Percentiles rank a stretch among this genome's conserved stretches.
Conservation (phyloP, 2,797 vertebrate genomes). For the Acridotheres tristis region DNA sequence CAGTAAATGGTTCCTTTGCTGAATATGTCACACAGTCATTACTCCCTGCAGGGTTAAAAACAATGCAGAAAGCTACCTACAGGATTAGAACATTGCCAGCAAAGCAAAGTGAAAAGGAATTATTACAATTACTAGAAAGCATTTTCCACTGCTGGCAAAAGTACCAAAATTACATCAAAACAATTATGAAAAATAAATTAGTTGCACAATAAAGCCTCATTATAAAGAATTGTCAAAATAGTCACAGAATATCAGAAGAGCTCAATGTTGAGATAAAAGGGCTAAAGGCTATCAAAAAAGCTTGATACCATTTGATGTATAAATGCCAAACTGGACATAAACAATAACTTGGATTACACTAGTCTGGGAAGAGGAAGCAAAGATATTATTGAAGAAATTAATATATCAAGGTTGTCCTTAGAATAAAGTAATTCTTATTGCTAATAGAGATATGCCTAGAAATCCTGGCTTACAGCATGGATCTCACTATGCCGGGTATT, state of each 20-base stretch:
- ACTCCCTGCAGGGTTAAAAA: conserved; percentile 48
- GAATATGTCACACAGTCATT: conserved; percentile 22
- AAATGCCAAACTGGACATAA: conserved; percentile 5
- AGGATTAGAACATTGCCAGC: conserved; percentile 8
- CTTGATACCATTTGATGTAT: background rate
- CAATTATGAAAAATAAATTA: background rate
- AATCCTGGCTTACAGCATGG: background rate
- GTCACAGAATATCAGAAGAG: background rate
- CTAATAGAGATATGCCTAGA: background rate
- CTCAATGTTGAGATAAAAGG: background rate
- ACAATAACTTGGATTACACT: background rate
- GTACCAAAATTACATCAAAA: background rate
- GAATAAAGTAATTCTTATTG: background rate
- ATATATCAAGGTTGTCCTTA: background rate
- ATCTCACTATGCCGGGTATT: background rate
- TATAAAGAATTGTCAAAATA: background rate
- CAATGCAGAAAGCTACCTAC: background rate
- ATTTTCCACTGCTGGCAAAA: background rate
- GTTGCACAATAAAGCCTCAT: background rate
- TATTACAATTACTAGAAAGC: background rate
- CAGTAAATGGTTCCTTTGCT: conserved; percentile 14
- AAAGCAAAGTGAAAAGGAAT: conserved; percentile 3
- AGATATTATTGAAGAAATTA: background rate
- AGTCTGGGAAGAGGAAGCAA: background rate
- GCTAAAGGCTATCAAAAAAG: background rate